Base-by-base conservation (phyloP, 30 jellyfish, hydroid and myxozoan genomes). In the Cassiopea xamachana region DNA sequence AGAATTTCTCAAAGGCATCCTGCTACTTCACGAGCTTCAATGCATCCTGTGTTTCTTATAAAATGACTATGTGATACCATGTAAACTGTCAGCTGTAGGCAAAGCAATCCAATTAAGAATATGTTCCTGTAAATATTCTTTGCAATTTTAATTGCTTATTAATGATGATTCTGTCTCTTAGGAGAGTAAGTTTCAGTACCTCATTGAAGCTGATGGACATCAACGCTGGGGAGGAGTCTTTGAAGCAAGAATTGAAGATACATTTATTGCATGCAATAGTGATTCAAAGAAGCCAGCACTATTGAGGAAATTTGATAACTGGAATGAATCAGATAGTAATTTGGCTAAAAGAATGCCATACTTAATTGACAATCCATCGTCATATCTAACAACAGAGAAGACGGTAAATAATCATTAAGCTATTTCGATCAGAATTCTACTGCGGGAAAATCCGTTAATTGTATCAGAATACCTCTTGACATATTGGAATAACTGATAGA, bases 191-290 rank as follows among this genome's bases (percentile, higher is more conserved):
- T 96, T 86, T 73, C 95, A 96, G 50, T 90, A 90, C 88, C 83
- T 96, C 97, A 77, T 96, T 67, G 99, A 96, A 60, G 99, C 99
- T 7, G 93, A 96, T 75, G 97, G 97, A 4, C 68, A 69, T 6
- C 68, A 96, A 55, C 62, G 82, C 3, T 80, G 91, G 91, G 99
- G 99, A 58, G 99, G 99, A 15, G 86, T 96, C 1, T 96, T 96
- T 71, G 93, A 98, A 16, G 89, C 86, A 17, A 73, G 87, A 9
- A 87, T 46, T 4, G 89, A 77, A 13, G 90, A 77, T 45, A 91
- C 92, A 10, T 60, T 89, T 8, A 86, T 81, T 15, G 51, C 77
- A 1, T 91, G 98, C 94, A 77, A 87, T 27, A 87, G 92, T 7
- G 46, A 74, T 15, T 48, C 86, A 18, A 69, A 14, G 8, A 85